Base-by-base conservation (phyloP, 64 coral and sea anemone genomes). In the Montipora cactus region DNA sequence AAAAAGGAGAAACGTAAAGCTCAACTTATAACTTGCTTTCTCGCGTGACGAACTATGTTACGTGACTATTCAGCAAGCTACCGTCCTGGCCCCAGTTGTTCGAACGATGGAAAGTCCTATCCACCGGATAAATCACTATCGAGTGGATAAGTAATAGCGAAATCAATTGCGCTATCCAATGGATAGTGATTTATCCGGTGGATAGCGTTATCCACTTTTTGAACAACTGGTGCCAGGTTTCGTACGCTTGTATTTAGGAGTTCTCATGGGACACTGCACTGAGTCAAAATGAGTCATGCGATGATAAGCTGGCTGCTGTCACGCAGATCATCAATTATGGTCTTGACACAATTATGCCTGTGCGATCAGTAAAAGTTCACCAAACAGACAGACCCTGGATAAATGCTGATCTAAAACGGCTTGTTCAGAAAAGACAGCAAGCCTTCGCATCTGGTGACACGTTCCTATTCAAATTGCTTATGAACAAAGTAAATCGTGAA, bases 341-440 rank as follows among this genome's bases (percentile, higher is more conserved):
- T 62, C 59, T 87, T 66, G 59, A 93, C 52, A 79, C 9, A 22
- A 93, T 93, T 47, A 93, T 93, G 91, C 83, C 91, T 25, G 1
- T 78, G 57, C 55, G 67, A n/a, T 58, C 79, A n/a, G 45, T 83
- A 20, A 84, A 83, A 67, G 67, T 91, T 47, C 90, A 91, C 57
- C 44, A 28, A 19, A 83, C n/a, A 9, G 89, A 91, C 55, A 61
- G 74, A 58, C 91, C 46, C 55, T 93, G 91, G 71, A 15, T 93
- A 22, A 80, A 87, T 80, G 44, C 74, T 68, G 44, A 93, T 14
- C 76, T 93, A 5, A 88, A 88, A 88, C 84, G 47, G 53, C 92
- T 93, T 49, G 81, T 94, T 51, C 0, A 67, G 55, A 66, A 79
- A 12, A 59, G 62, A 58, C 92, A 89, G 62, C 7, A 80, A 67